Percentiles rank a stretch among this genome's conserved stretches.
Conservation (phyloP, 2,888 invertebrate species). For the Macrosiphum euphorbiae region DNA sequence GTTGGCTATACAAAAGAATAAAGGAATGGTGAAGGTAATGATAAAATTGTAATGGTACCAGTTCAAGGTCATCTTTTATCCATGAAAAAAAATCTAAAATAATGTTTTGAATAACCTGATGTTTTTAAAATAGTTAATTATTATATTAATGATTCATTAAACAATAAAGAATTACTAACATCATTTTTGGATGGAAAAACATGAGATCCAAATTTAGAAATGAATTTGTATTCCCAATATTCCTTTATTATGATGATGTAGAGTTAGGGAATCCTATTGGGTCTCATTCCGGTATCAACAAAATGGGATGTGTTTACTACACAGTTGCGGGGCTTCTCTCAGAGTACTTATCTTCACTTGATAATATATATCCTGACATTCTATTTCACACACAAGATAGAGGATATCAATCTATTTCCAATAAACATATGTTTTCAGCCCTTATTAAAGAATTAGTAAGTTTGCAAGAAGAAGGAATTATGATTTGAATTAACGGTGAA, state of each 20-base stretch:
- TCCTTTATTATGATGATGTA: too few relatives aligned
- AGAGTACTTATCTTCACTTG: too few relatives aligned
- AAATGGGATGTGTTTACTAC: too few relatives aligned
- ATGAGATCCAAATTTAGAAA: not conserved
- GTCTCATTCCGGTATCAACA: too few relatives aligned
- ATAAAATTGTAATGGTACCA: slow-evolving; percentile 17
- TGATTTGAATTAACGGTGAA: not conserved
- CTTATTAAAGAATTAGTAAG: not conserved
- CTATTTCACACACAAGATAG: too few relatives aligned
- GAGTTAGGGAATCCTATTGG: too few relatives aligned
- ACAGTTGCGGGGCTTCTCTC: too few relatives aligned
- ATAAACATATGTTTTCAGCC: too few relatives aligned
- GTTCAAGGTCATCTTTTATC: not conserved
- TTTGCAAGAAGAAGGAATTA: not conserved
- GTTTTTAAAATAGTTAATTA: not conserved
- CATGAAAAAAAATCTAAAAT: not conserved
- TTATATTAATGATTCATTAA: not conserved
- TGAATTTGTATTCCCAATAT: not conserved
- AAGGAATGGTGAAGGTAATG: not conserved
- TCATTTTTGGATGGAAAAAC: not conserved
- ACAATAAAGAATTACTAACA: not conserved
- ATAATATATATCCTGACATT: too few relatives aligned
- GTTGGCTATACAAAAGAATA: slow-evolving; percentile 7
- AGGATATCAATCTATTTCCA: too few relatives aligned
- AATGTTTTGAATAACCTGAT: not conserved